Base-by-base conservation (phyloP, 2,113 vertebrate species). In the Synchiropus splendidus region DNA sequence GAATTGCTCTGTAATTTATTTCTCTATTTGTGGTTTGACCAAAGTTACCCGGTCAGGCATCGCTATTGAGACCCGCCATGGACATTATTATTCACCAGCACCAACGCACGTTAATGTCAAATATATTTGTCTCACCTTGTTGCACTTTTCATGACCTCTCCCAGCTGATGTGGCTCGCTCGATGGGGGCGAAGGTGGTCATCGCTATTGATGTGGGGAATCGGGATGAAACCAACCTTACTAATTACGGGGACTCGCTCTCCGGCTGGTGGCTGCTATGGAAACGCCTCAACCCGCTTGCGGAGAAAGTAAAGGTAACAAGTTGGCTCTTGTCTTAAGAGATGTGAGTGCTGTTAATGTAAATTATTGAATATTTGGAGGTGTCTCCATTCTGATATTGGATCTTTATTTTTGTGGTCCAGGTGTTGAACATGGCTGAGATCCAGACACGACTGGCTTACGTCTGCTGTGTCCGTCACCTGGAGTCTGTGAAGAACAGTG, bases 251-350 rank as follows among this genome's bases (percentile, higher is more conserved):
- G 92, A 97, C 18, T 77, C 89, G 0, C 83, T 99, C 42, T 97
- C 93, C 0, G 92, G 90, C 30, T 98, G 94, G 95, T 98, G 92
- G 95, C 81, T 97, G 72, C 87, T 98, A 54, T 97, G 94, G 93
- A 97, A 97, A 69, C 88, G 90, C 36, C 88, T 92, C 84, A 96
- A 97, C 66, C 94, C 95, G 0, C 72, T 94, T 27, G 89, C 89
- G 0, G 80, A 90, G 49, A 92, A 90, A 83, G 89, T 97, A 58
- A 89, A 97, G 91, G 95, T 96, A 70, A 74, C 42, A 34, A 14
- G 41, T 54, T 55, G 50, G 21, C 21, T 27, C 8, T 5, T 27
- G 21, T 27, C 21, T 27, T 27, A 27, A n/a, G n/a, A n/a, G n/a
- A n/a, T n/a, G n/a, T n/a, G n/a, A n/a, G n/a, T n/a, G n/a, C n/a